Evolutionary conservation across 2,113 vertebrate genomes (phyloP).

Genomic region (Rhinopithecus roxellana): DNA sequence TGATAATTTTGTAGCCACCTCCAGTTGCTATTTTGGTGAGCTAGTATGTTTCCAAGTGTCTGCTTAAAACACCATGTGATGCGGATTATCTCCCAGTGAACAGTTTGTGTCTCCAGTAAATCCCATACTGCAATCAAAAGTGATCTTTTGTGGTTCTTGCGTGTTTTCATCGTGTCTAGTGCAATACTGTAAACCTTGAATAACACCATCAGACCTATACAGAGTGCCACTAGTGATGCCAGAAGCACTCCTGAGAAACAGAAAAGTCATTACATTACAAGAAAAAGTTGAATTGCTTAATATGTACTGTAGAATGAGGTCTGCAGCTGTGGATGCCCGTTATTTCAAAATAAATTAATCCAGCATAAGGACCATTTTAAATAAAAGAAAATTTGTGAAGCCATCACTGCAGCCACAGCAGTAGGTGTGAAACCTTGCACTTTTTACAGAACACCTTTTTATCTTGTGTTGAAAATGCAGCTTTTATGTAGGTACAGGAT

Average conservation of each 20-base stretch:
- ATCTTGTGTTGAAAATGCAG: neutral
- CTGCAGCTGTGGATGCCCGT: neutral
- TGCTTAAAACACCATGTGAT: neutral
- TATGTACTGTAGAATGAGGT: neutral
- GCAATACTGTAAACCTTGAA: neutral
- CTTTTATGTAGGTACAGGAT: neutral
- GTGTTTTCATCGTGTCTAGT: neutral
- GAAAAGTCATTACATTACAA: neutral
- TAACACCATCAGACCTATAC: neutral
- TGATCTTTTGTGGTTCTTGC: neutral
- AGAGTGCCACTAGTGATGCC: neutral
- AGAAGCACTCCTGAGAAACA: neutral
- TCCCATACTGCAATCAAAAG: neutral
- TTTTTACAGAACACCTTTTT: neutral
- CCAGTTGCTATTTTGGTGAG: neutral
- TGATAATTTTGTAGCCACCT: neutral
- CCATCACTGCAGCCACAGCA: neutral
- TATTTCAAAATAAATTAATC: neutral
- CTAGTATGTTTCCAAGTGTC: neutral
- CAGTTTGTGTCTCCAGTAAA: neutral
- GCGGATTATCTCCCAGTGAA: neutral
- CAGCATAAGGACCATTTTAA: neutral
- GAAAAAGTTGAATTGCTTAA: neutral
- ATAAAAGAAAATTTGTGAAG: neutral
- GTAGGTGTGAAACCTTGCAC: neutral